Conservation (phyloP, 2,797 vertebrate species). For the Parauchenoglanis ngamensis region DNA sequence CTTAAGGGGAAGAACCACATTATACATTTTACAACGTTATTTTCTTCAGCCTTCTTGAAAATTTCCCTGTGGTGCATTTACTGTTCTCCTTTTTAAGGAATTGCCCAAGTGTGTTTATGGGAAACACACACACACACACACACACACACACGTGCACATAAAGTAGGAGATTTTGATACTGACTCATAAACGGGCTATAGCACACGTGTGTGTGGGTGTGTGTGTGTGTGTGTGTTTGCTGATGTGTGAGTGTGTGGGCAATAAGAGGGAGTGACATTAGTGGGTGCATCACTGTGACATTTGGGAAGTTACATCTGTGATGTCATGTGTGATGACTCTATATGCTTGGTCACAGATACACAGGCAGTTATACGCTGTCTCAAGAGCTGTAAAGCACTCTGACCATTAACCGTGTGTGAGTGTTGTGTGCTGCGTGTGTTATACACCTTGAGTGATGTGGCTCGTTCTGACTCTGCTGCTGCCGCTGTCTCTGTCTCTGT, state of each 20-base stretch:
- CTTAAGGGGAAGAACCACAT: not conserved
- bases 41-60: conserved; percentile 8
- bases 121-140: conserved; percentile 26
- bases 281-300: conserved; percentile 35
- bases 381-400: not conserved
- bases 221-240: not conserved
- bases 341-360: not conserved
- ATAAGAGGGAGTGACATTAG: not conserved
- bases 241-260: not conserved
- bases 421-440: conserved; percentile 1
- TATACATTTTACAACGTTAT: not conserved
- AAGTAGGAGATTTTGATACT: not conserved
- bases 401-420: not conserved
- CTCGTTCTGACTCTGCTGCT: conserved; percentile 16
- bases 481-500: conserved; percentile 9
- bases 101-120: conserved; percentile 38
- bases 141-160: not conserved
- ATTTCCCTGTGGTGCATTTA: conserved; percentile 12
- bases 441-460: conserved; percentile 23
- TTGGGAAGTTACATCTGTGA: conserved; percentile 49
- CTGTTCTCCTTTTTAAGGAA: conserved; percentile 21
- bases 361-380: not conserved
- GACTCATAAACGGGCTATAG: conserved; percentile 11
- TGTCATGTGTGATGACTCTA: not conserved
- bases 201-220: not conserved